Evolutionary conservation across 2,797 vertebrate species (phyloP).

Genomic region (Danio kyathit): DNA sequence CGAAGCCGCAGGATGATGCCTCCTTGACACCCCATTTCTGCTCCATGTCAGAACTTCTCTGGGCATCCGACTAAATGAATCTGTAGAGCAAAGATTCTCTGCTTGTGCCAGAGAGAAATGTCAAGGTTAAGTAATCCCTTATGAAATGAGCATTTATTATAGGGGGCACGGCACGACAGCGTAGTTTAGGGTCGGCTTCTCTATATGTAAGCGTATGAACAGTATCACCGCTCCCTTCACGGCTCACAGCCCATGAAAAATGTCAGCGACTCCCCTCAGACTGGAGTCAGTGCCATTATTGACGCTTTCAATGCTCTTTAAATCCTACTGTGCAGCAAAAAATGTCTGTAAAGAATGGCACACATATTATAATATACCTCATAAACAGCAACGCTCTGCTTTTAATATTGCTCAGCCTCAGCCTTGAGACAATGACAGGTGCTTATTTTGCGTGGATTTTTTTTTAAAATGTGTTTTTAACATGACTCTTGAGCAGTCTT

Average conservation of each 20-base stretch:
- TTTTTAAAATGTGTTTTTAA: slow-evolving; percentile 11
- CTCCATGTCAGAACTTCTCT: slow-evolving; percentile 52
- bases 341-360: slow-evolving; percentile 3
- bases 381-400: neutral
- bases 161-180: slow-evolving; percentile 10
- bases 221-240: slow-evolving; percentile 26
- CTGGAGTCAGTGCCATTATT: slow-evolving; percentile 31
- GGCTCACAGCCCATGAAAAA: slow-evolving; percentile 45
- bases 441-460: neutral
- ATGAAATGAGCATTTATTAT: slow-evolving; percentile 53
- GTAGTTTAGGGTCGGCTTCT: neutral
- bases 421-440: slow-evolving; percentile 18
- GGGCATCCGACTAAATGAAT: slow-evolving; percentile 48
- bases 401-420: neutral
- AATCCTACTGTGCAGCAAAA: slow-evolving; percentile 17
- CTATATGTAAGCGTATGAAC: slow-evolving; percentile 8
- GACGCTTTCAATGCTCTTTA: slow-evolving; percentile 24
- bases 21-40: slow-evolving; percentile 53
- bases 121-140: slow-evolving; percentile 64
- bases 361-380: slow-evolving; percentile 10
- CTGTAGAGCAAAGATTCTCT: slow-evolving; percentile 30
- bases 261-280: slow-evolving; percentile 45
- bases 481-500: neutral
- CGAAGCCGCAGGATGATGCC: slow-evolving; percentile 50
- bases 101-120: slow-evolving; percentile 60